Percentiles rank a stretch among this genome's conserved stretches.
Evolutionary conservation across 1,140 invertebrate species (phyloP).

Genomic region (Brachionus angularis): DNA sequence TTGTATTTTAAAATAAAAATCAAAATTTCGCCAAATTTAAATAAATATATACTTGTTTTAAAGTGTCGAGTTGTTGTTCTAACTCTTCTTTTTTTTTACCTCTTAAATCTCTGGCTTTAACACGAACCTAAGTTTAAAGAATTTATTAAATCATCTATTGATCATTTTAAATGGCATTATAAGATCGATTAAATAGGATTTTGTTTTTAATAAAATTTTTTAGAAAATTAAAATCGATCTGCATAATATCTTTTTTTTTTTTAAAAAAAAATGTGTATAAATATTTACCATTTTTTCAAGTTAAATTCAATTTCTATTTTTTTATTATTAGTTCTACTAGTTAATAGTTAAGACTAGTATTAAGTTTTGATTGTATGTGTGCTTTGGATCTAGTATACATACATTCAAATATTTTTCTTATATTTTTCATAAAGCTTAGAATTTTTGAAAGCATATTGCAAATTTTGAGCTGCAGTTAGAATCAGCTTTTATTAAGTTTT

Average conservation of each 20-base stretch:
- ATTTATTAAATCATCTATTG: not conserved
- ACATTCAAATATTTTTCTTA: no score
- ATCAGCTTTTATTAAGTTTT: not conserved
- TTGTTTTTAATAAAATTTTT: no score
- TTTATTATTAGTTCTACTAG: no score
- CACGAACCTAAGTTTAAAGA: constrained; percentile 25
- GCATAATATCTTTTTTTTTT: no score
- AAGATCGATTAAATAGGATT: constrained; percentile 18
- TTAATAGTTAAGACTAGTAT: no score
- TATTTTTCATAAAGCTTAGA: no score
- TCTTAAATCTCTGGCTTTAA: constrained; percentile 40
- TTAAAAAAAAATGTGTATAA: no score
- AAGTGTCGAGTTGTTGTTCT: constrained; percentile 40
- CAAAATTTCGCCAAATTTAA: not conserved
- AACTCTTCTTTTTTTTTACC: constrained; percentile 43
- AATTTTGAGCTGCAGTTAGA: constrained; percentile 22
- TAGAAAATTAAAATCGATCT: no score
- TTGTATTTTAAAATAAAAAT: not conserved
- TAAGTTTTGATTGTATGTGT: no score
- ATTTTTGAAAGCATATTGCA: constrained; percentile 6
- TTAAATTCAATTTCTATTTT: no score
- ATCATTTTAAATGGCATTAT: not conserved
- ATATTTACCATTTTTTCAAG: no score
- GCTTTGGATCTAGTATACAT: no score
- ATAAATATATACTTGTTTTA: constrained; percentile 41